Base-by-base conservation (phyloP, 2,113 vertebrate genomes). In the Campylomormyrus numenius region DNA sequence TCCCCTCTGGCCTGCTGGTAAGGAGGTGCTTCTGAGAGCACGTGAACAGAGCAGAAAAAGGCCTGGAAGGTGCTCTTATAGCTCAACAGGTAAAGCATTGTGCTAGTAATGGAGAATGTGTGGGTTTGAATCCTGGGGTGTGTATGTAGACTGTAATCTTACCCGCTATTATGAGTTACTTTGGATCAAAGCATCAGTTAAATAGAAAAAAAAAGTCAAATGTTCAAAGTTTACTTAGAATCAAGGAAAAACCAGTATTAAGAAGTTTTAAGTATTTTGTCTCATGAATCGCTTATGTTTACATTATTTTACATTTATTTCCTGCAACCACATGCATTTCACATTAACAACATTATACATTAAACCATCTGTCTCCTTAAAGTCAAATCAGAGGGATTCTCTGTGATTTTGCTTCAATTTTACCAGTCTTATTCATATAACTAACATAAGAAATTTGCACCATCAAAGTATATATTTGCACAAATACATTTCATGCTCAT, bases 21-120 rank as follows among this genome's bases (percentile, higher is more conserved):
- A 94, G 10, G 0, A 90, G 92, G 88, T 93, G 93, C 93, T 92
- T 93, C 88, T 95, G 91, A 53, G 89, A 42, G 27, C 42, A 15
- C 7, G 3, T 31, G 17, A 3, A 10, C 17, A 48, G 42, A 42
- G 48, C 48, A 86, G n/a, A 11, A 48, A 9, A 27, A 31, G 46
- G 10, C 5, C 15, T 1, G 4, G 9, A 58, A 88, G 7, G 24
- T 3, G 58, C 7, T n/a, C 58, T 66, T n/a, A 53, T 15, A 50
- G 85, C 46, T 31, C n/a, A 53, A 42, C 24, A n/a, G 31, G 10
- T 70, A 11, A 10, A 35, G 31, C 27, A 35, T 15, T 15, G 31
- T 74, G 66, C 10, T 74, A 11, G 66, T 13, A 15, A 35, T 35
- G 27, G 3, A 74, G 66, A 35, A 2, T 0, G 3, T 19, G 13